phyloP scores from a whole-genome alignment of 2,113 vertebrate species.

The Rynchops niger region DNA sequence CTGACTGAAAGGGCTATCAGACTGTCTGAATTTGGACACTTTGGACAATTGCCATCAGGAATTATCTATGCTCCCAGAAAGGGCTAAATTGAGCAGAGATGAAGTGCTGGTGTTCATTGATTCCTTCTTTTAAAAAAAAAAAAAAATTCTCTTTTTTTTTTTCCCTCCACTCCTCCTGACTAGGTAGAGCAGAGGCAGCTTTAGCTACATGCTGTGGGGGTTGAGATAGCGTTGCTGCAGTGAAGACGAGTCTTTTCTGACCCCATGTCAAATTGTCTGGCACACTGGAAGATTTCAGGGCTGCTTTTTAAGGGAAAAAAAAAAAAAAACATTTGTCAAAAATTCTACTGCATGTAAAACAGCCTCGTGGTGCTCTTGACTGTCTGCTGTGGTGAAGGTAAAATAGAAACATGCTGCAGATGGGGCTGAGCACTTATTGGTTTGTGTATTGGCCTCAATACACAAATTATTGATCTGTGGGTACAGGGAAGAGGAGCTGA shows the following conservation, averaged over 20 bases:
- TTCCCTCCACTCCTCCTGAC: neutral
- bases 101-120: conserved; percentile 57
- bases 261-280: neutral
- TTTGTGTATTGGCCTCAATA: neutral
- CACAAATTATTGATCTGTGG: neutral
- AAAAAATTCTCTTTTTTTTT: neutral
- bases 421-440: neutral
- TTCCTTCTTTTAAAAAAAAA: neutral
- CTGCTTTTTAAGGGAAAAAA: neutral
- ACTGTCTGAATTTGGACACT: conserved; percentile 55
- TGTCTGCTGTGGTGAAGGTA: neutral
- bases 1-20: conserved; percentile 57
- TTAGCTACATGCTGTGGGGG: neutral
- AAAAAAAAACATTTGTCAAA: neutral
- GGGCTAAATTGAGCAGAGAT: conserved; percentile 61
- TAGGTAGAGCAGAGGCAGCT: neutral
- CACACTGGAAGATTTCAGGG: neutral
- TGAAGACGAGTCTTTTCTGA: neutral
- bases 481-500: neutral
- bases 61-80: conserved; percentile 53
- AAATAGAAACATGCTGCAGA: neutral
- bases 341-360: accelerated
- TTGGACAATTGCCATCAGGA: conserved; percentile 48
- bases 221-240: neutral
- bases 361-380: neutral